These are phyloP conservation scores for Palythoa heliodiscus DNA, from an alignment of 92 coral and sea anemone genomes.

Conservation along the genomic window DNA sequence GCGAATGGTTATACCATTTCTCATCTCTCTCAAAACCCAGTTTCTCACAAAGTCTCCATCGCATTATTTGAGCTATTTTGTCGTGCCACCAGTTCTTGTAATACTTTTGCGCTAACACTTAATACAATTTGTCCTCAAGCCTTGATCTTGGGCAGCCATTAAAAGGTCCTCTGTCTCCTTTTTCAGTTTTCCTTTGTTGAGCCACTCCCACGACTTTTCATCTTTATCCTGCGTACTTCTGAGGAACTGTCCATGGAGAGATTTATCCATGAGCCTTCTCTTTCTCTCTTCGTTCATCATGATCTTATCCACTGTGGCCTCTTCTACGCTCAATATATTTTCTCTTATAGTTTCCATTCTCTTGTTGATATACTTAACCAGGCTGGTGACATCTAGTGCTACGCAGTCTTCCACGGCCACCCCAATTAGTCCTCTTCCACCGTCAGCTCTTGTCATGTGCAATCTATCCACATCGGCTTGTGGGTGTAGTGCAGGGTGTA, in stretches of 20 bases:
- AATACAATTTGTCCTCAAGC: too few relatives aligned
- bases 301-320: neutral
- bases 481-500: neutral
- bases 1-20: slow-evolving; percentile 2
- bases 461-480: slow-evolving; percentile 12
- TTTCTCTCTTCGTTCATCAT: neutral
- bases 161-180: too few relatives aligned
- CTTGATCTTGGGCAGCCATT: too few relatives aligned
- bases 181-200: neutral
- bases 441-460: neutral
- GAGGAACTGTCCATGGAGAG: neutral
- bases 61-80: slow-evolving; percentile 43
- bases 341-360: neutral
- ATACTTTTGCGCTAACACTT: slow-evolving; percentile 23
- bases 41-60: slow-evolving; percentile 6
- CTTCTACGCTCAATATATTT: neutral
- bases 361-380: neutral
- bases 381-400: neutral
- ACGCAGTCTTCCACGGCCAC: slow-evolving; percentile 1
- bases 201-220: slow-evolving; percentile 11
- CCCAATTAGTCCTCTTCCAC: neutral
- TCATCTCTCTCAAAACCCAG: slow-evolving; percentile 21
- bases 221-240: slow-evolving; percentile 1
- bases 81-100: slow-evolving; percentile 52
- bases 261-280: neutral